Base-by-base conservation (phyloP, 2,113 vertebrate species). In the Neofelis nebulosa region DNA sequence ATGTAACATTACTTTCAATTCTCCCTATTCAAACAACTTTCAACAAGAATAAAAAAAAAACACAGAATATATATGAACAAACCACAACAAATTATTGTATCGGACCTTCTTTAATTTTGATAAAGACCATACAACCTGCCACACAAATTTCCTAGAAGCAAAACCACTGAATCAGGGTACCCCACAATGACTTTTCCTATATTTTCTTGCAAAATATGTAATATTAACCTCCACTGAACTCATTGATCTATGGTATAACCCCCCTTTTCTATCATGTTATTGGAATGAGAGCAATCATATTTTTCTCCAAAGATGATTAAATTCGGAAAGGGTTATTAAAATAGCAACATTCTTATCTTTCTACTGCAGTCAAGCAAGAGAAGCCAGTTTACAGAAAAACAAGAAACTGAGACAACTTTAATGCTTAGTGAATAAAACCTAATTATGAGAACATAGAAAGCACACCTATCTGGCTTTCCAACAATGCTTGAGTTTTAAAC, bases 361-460 rank as follows among this genome's bases (percentile, higher is more conserved):
- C 52, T 69, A 45, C 9, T 78, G 7, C 13, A 82, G 66, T 55
- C 29, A 94, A 29, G 29, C 19, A 89, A 96, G 52, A 89, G 19
- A 93, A 91, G 10, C 15, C 48, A 89, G 29, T 71, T 73, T 69
- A 55, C 29, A 88, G 7, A 38, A 84, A 50, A 65, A 92, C 74
- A 89, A 94, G n/a, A 86, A 88, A 88, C 12, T 68, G 63, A 85
- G 5, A 85, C 6, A 85, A 45, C 73, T 69, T 95, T 91, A 97
- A 36, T 50, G 61, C 8, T 95, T 92, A 71, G 12, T 55, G 31
- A 95, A 33, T 81, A 36, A 91, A 96, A 74, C 2, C 45, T 80
- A 73, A 74, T 55, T 84, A 61, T 52, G 21, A 61, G 18, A 91
- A 76, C 21, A 71, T 4, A 74, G 41, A 65, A 90, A 82, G 19